These are phyloP conservation scores for Camponotus fellah DNA, from an alignment of 2,888 invertebrate genomes.

Conservation along the genomic window DNA sequence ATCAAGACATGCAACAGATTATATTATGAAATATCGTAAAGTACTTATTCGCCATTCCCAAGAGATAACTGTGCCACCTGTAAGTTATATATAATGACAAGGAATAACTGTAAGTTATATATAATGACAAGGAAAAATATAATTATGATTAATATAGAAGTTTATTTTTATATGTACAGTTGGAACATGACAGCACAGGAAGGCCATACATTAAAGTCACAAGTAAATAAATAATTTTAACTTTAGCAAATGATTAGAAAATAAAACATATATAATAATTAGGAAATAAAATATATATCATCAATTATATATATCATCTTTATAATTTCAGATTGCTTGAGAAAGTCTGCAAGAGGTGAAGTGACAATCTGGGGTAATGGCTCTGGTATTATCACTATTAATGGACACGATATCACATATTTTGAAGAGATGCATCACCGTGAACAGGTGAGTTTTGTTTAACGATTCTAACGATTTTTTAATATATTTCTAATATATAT, in stretches of 20 bases:
- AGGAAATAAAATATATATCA: too few species aligned
- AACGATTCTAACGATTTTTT: not conserved
- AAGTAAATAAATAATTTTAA: slow-evolving; percentile 67
- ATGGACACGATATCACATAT: slow-evolving; percentile 92
- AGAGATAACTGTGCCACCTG: slow-evolving; percentile 89
- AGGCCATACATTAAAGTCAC: slow-evolving; percentile 88
- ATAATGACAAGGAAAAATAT: slow-evolving; percentile 17
- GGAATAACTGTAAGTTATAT: slow-evolving; percentile 81
- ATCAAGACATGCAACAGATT: slow-evolving; percentile 90
- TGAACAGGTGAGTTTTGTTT: slow-evolving; percentile 90
- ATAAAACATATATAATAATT: not conserved
- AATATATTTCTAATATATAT: not conserved
- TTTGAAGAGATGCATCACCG: slow-evolving; percentile 91
- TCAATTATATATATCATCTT: not conserved
- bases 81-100: slow-evolving; percentile 73
- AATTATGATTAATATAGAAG: slow-evolving; percentile 24
- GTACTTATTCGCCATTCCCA: slow-evolving; percentile 88
- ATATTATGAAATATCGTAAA: slow-evolving; percentile 91
- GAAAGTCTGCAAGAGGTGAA: slow-evolving; percentile 91
- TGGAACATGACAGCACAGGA: slow-evolving; percentile 90
- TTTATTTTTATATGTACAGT: slow-evolving; percentile 84
- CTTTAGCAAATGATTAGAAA: not conserved
- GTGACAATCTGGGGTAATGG: slow-evolving; percentile 95
- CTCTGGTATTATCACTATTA: slow-evolving; percentile 93
- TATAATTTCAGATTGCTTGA: slow-evolving; percentile 88